A percentile compares a stretch with the other conserved stretches of the same genome.
phyloP scores from a whole-genome alignment of 2,888 invertebrate genomes.

The Tetropium fuscum region DNA sequence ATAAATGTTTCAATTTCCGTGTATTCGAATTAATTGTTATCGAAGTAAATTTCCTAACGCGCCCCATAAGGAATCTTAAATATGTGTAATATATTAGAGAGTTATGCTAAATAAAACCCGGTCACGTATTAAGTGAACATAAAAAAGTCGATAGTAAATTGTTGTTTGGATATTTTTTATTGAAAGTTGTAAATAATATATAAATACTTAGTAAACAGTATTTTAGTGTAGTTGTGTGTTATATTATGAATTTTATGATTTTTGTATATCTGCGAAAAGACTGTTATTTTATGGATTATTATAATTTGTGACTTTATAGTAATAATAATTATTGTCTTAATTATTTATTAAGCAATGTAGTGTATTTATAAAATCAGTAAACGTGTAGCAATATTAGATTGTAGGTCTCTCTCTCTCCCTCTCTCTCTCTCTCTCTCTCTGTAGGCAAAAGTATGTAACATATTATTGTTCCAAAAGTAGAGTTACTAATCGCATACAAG shows the following conservation, averaged over 20 bases:
- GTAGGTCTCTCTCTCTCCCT: constrained; percentile 37
- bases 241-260: constrained; percentile 49
- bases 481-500: constrained; percentile 16
- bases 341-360: constrained; percentile 48
- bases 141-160: constrained; percentile 18
- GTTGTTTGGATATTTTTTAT: constrained; percentile 11
- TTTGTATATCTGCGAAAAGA: constrained; percentile 64
- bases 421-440: constrained; percentile 33
- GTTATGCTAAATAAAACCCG: not conserved
- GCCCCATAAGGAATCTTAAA: too few species aligned
- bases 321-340: constrained; percentile 32
- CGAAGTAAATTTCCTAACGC: too few species aligned
- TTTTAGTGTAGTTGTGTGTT: constrained; percentile 43
- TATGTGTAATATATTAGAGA: not conserved
- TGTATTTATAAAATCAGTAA: constrained; percentile 48
- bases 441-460: constrained; percentile 42
- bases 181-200: constrained; percentile 38
- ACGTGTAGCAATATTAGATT: constrained; percentile 58
- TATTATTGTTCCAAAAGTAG: constrained; percentile 46
- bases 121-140: constrained; percentile 2
- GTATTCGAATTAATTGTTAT: too few species aligned
- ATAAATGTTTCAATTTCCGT: too few species aligned
- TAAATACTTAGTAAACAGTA: constrained; percentile 46
- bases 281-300: constrained; percentile 61
- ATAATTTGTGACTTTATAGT: constrained; percentile 33